Evolutionary conservation across 2,113 vertebrate species (phyloP), one percentile per base, ranked within the genome.

Genomic region (Plecotus auritus): DNA sequence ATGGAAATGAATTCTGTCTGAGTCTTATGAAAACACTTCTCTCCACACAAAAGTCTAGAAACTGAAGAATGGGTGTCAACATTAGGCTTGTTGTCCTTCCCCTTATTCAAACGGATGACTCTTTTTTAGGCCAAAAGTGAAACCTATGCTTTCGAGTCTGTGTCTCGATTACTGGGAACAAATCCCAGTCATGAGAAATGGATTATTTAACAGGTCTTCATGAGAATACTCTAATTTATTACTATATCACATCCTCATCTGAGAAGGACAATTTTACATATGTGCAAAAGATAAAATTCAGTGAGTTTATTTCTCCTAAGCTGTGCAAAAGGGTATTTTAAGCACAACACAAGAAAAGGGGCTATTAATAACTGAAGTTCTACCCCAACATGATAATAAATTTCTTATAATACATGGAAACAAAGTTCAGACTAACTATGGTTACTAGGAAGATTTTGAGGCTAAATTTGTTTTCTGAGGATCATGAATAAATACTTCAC

Each of bases 1-100:
- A 98, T 98, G 98, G 97, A 98, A 98, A 98, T 98, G 92, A 98
- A 98, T 98, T 98, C 98, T 98, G 98, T 98, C 98, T 98, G 97
- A 97, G 97, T 97, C 98, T 98, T 98, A 98, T 88, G 95, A 99
- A 99, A 98, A 99, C 98, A 98, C 92, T 97, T 96, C 97, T 98
- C 97, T 98, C 93, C 97, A 98, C 96, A 98, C 93, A 98, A 95
- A 74, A 97, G 93, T 98, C 98, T 98, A 97, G 97, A 98, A 97
- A 98, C 80, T 95, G 88, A 96, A 97, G 95, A 97, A 98, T 95
- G 95, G 92, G 91, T 93, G 96, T 95, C 97, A 97, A 92, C 56
- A 96, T 98, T 98, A 97, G 96, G 93, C n/a, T 97, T 97, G 94
- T 97, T 93, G 8, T 98, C 97, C 97, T 96, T 98, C 89, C 87